These are phyloP conservation scores for Anolis apletophallus DNA, from an alignment of 2,797 vertebrate species.

Conservation along the genomic window DNA sequence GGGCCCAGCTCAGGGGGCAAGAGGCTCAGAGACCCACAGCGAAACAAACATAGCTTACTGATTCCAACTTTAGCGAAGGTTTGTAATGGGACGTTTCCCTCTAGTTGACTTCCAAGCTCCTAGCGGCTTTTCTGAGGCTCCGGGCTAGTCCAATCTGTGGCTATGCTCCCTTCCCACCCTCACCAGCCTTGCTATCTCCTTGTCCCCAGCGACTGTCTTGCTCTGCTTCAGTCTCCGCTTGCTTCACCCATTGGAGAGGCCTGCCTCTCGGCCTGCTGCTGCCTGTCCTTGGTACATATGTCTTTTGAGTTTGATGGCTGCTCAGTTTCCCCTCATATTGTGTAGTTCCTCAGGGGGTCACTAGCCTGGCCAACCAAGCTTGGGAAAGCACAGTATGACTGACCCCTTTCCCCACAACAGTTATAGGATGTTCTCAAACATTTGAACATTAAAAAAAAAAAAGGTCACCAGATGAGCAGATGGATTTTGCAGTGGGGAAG, in stretches of 20 bases:
- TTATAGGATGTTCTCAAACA: no score
- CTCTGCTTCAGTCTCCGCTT: no score
- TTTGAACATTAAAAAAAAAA: no score
- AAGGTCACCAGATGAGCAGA: background rate
- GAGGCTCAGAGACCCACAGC: conserved; percentile 43
- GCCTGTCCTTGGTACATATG: no score
- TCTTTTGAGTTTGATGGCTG: rapidly evolving
- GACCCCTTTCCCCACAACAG: background rate
- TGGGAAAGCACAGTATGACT: background rate
- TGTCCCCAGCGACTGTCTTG: background rate
- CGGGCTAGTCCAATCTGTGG: rapidly evolving
- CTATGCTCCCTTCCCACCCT: background rate
- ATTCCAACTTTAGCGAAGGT: background rate
- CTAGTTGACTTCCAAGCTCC: background rate
- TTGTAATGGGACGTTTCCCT: background rate
- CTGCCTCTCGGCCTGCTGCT: background rate
- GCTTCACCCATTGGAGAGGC: background rate
- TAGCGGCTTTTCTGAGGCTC: conserved; percentile 48
- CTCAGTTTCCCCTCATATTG: background rate
- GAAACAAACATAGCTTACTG: conserved; percentile 45
- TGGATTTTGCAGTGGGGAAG: no score
- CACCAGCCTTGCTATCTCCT: background rate
- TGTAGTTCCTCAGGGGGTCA: background rate
- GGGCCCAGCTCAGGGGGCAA: conserved; percentile 82
- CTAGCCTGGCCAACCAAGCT: background rate